Evolutionary conservation across 2,113 vertebrate species (phyloP).

Genomic region (Pomatostomus ruficeps): DNA sequence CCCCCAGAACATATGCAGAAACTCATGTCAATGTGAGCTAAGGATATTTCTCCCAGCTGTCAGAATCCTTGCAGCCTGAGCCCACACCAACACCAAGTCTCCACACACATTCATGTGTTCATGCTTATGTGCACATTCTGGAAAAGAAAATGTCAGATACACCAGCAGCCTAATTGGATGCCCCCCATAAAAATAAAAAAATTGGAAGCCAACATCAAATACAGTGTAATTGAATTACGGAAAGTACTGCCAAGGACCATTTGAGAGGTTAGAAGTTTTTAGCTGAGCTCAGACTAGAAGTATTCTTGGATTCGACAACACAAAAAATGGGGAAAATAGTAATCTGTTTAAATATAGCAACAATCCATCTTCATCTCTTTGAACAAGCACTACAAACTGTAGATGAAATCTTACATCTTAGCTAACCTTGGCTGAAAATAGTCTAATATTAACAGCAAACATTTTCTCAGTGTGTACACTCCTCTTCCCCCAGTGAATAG

Average conservation of each 20-base stretch:
- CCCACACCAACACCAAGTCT: background rate
- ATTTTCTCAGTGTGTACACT: background rate
- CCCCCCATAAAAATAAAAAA: background rate
- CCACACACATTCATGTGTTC: background rate
- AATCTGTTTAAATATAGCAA: background rate
- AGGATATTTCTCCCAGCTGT: background rate
- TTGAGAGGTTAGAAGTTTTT: background rate
- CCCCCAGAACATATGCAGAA: background rate
- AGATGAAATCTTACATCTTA: background rate
- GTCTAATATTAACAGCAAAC: background rate
- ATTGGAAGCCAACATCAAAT: background rate
- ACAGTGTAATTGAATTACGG: background rate
- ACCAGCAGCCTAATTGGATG: background rate
- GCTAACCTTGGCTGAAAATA: background rate
- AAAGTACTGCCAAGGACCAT: background rate
- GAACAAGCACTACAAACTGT: background rate
- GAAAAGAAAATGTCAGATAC: background rate
- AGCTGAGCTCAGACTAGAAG: background rate
- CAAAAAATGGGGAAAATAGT: background rate
- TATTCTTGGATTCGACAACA: background rate
- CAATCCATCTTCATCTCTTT: background rate
- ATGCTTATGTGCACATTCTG: fast-evolving
- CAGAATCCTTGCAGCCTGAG: background rate
- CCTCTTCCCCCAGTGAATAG: background rate
- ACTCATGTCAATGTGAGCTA: background rate